Evolutionary conservation across 2,888 invertebrate species (phyloP), one percentile per base, ranked within the genome.

Genomic region (Chironomus riparius): DNA sequence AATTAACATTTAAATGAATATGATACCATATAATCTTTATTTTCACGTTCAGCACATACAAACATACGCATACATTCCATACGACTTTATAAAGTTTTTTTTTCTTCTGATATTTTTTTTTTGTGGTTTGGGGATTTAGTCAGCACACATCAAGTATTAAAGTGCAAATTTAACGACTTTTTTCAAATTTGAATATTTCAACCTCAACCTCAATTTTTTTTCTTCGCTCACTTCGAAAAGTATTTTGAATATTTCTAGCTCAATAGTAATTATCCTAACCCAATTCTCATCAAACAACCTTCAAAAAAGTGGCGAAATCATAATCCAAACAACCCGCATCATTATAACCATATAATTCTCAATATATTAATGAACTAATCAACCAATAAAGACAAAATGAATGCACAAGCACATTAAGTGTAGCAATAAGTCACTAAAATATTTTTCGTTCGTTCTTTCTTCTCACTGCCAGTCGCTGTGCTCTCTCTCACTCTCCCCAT

Each of bases 21-120:
- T 69, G 69, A 69, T 69, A 38, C 48, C 21, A 70, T 70, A 47
- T 70, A 74, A 74, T 74, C 74, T 74, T 74, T 74, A 74, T 74
- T 74, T 74, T 74, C 74, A 74, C 74, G 74, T 74, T 61, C 62
- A 47, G 47, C 68, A 50, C 47, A 73, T 13, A 21, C 69, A 70
- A 21, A 47, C 28, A 68, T 22, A 47, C 47, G 70, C 70, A 70
- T 47, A 21, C 68, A 68, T 28, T 38, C 38, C 38, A 38, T 38
- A 38, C 10, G 5, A 38, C 38, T 38, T 38, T 38, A 38, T 10
- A 38, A 38, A 10, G 38, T 38, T 38, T 38, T 38, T 10, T 38
- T 38, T 38, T 28, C 5, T n/a, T n/a, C n/a, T 38, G 38, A 38
- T 38, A 38, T 38, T 7, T 4, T 38, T 28, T 7, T 5, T 38